Evolutionary conservation across 2,888 invertebrate species (phyloP), one percentile per base, ranked within the genome.

Genomic region (Elaeidobius kamerunicus): DNA sequence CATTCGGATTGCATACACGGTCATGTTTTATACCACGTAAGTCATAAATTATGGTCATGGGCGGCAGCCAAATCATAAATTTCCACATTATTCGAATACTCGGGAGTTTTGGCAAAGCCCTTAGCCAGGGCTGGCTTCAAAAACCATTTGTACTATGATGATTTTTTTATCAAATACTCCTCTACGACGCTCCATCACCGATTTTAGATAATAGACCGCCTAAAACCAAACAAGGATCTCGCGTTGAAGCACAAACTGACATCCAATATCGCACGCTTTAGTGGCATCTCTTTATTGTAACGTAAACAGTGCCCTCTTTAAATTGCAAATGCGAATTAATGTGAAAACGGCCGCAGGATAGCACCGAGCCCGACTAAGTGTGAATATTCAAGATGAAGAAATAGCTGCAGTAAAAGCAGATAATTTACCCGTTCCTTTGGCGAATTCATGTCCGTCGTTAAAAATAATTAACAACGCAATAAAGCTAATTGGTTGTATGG

Each of bases 321-420:
- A 64, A 65, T 66, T 67, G 68, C 66, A 67, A 67, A 68, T 68
- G 65, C 65, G 64, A 64, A 64, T 65, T 68, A 65, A 67, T 52
- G 43, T 44, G 49, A 18, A 43, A 47, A 44, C 39, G 46, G 23
- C 52, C 52, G 46, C 41, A 46, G 19, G n/a, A n/a, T n/a, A n/a
- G n/a, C n/a, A n/a, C n/a, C n/a, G n/a, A n/a, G n/a, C n/a, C 46
- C 34, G 40, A 34, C 35, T 14, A 47, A 53, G 23, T 46, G 38
- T 51, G 50, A 51, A 51, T 52, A 52, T 52, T 52, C 45, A 40
- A 52, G 40, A 52, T 41, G 40, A 17, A 45, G 40, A 42, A 44
- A 44, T 43, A 28, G 36, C 48, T 20, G 40, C 23, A n/a, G 6
- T 17, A 35, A 40, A 49, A 42, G 42, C 42, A 36, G 36, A 32